These are phyloP conservation scores for Thumatha senex DNA, from an alignment of 2,888 invertebrate species.

Conservation along the genomic window DNA sequence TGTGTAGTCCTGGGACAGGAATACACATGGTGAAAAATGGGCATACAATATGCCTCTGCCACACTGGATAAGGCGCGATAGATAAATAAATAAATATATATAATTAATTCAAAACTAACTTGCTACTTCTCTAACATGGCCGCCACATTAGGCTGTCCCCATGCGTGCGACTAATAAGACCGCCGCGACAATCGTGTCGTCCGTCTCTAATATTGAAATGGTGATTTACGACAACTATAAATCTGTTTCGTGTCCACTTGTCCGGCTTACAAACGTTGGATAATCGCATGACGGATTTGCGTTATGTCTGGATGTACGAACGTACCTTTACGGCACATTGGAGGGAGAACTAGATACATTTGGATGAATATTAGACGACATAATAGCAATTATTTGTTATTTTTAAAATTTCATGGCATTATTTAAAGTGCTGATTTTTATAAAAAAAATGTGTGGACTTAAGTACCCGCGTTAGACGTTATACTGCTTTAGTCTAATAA, in stretches of 20 bases:
- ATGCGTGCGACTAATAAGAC: conserved; percentile 32
- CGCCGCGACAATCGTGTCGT: conserved; percentile 35
- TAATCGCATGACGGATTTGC: conserved; percentile 59
- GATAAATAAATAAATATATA: not conserved
- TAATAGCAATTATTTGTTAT: no score
- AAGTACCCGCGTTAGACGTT: no score
- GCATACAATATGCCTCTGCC: no score
- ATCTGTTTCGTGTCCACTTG: conserved; percentile 69
- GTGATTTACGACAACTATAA: conserved; percentile 70
- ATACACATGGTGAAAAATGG: no score
- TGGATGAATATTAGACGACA: not conserved
- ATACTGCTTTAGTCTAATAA: no score
- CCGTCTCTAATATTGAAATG: conserved; percentile 65
- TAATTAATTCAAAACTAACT: conserved; percentile 5
- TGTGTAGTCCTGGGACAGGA: no score
- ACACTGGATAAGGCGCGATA: no score
- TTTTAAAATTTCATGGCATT: no score
- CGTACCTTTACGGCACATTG: conserved; percentile 16
- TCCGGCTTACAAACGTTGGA: conserved; percentile 69
- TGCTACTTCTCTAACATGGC: conserved; percentile 4
- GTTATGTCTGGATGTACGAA: conserved; percentile 24
- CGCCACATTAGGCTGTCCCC: conserved; percentile 34
- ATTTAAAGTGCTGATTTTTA: no score
- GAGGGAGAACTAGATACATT: not conserved
- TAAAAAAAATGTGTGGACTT: no score